Evolutionary conservation across 2,113 vertebrate genomes (phyloP).

Genomic region (Spea bombifrons): DNA sequence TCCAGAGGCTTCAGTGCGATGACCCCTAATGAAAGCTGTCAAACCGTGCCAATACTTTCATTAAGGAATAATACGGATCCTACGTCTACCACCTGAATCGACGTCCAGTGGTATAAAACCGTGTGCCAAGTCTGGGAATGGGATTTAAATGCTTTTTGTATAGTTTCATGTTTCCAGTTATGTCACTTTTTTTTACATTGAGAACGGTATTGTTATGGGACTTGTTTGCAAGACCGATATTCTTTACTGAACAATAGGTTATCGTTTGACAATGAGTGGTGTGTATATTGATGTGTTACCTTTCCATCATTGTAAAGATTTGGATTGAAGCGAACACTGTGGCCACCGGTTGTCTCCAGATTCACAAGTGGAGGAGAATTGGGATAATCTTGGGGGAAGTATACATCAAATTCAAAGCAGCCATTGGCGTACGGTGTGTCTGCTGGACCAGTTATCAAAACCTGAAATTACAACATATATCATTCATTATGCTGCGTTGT

Average conservation of each 20-base stretch:
- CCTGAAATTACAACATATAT: constrained; percentile 63
- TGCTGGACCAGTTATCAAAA: constrained; percentile 94
- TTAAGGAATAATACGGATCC: constrained; percentile 5
- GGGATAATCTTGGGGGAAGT: constrained; percentile 98
- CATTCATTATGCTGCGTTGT: neutral
- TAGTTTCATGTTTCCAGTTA: too few species aligned
- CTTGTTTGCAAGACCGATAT: too few species aligned
- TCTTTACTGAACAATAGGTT: too few species aligned
- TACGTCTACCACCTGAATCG: neutral
- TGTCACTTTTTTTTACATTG: too few species aligned
- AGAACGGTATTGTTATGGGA: too few species aligned
- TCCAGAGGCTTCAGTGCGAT: constrained; percentile 5
- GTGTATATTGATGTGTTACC: too few species aligned
- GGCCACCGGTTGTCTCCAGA: constrained; percentile 95
- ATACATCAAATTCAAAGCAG: constrained; percentile 98
- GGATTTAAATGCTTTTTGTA: neutral
- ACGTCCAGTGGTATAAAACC: neutral
- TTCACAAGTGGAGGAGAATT: constrained; percentile 97
- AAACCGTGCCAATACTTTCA: neutral
- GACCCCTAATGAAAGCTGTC: constrained; percentile 12
- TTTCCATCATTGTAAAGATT: constrained; percentile 99
- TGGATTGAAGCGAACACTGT: constrained; percentile 96
- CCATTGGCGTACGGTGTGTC: constrained; percentile 97
- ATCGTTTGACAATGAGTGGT: too few species aligned
- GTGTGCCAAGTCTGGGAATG: neutral